Percentiles rank a stretch among this genome's conserved stretches.
Evolutionary conservation across 2,113 vertebrate genomes (phyloP).

Genomic region (Nesoenas mayeri): DNA sequence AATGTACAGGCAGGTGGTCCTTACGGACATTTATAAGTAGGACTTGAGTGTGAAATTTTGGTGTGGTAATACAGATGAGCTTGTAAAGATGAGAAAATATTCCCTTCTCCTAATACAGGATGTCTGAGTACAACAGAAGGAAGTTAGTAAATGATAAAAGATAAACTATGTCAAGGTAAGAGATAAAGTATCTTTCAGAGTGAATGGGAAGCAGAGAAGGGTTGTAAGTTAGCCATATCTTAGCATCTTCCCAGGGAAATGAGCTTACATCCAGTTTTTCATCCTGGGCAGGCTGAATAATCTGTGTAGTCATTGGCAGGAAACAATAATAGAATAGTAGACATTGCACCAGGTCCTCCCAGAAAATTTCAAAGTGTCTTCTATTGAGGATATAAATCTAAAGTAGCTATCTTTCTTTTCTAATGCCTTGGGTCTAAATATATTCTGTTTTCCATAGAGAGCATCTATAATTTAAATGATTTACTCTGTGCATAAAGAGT

Average conservation of each 20-base stretch:
- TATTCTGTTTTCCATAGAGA: conserved; percentile 9
- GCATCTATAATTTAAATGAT: conserved; percentile 54
- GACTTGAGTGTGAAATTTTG: neutral
- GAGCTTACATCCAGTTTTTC: neutral
- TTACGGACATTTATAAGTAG: neutral
- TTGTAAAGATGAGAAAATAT: neutral
- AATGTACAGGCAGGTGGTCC: accelerated
- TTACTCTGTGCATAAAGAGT: conserved; percentile 14
- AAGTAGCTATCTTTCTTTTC: conserved; percentile 41
- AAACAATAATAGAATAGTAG: neutral
- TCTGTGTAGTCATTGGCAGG: neutral
- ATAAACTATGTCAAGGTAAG: neutral
- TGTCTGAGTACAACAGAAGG: neutral
- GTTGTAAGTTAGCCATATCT: neutral
- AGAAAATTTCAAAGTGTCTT: conserved; percentile 36
- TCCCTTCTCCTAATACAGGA: neutral
- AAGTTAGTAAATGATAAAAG: neutral
- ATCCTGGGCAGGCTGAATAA: conserved; percentile 10
- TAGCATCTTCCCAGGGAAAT: neutral
- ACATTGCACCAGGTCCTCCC: conserved; percentile 7
- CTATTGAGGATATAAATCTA: conserved; percentile 41
- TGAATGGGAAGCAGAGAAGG: neutral
- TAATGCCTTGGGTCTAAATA: conserved; percentile 8
- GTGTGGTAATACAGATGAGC: neutral
- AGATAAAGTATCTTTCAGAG: neutral